Evolutionary conservation across 2,888 invertebrate species (phyloP), one percentile per base, ranked within the genome.

Genomic region (Unio pictorum): DNA sequence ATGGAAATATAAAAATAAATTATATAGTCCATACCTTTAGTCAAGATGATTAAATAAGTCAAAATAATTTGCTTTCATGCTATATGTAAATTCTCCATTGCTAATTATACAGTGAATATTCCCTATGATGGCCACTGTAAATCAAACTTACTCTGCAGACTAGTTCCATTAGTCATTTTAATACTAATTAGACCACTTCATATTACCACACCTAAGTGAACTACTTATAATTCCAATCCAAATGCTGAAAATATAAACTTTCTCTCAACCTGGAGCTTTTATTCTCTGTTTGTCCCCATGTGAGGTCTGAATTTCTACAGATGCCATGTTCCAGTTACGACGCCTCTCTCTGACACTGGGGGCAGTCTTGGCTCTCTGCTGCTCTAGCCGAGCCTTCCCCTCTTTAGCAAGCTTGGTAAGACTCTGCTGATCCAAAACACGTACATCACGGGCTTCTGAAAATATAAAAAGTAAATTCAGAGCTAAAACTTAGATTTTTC

Each of bases 221-320:
- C 15, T 45, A 45, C 45, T 11, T 45, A 45, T 45, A 11, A 45
- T 15, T 2, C 18, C 26, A 23, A 23, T 58, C 18, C 0, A 61
- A 26, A 30, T 62, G n/a, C 62, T 30, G n/a, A 62, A 30, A 62
- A 62, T 30, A 28, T 34, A 30, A 62, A 30, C 5, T 18, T 28
- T 30, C 28, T 30, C 17, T 18, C 56, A 18, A 88, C 89, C 87
- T 73, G 89, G 89, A 23, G 88, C 85, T 71, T 82, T 86, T 7
- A 88, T 61, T 70, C 80, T 84, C 28, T 82, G 79, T 64, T 83
- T 85, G 34, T 84, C 80, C 34, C 89, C 89, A 55, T 80, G 69
- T 7, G 81, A 81, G 7, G 88, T 87, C 69, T 85, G 86, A n/a
- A 89, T 81, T 67, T 88, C 84, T 15, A 89, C 81, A 45, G 89